phyloP scores from a whole-genome alignment of 2,113 vertebrate species.

The Petromus typicus region DNA sequence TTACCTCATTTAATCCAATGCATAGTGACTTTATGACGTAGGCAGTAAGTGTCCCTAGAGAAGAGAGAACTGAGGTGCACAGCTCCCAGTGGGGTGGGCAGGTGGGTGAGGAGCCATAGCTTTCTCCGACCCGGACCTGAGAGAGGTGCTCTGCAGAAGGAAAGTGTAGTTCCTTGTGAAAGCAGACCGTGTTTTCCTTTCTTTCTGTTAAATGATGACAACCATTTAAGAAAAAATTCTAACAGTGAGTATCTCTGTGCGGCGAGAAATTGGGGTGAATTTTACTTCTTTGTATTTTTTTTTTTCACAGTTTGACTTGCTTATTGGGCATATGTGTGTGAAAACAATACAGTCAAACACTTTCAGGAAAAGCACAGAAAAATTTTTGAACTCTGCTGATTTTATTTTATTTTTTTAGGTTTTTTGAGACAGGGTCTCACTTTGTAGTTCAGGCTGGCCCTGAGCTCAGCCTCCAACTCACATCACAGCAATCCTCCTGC shows the following conservation, averaged over 20 bases:
- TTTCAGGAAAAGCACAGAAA: neutral
- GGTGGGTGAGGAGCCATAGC: neutral
- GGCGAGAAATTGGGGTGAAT: neutral
- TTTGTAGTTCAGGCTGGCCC: no score
- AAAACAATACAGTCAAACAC: neutral
- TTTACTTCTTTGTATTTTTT: constrained; percentile 24
- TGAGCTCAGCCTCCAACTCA: no score
- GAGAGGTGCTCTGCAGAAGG: neutral
- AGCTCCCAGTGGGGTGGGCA: neutral
- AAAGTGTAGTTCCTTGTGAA: neutral
- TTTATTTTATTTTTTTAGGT: no score
- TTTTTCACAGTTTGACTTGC: neutral
- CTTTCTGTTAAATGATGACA: neutral
- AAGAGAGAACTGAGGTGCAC: neutral
- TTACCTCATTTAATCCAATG: constrained; percentile 6
- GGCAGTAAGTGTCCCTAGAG: neutral
- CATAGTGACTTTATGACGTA: neutral
- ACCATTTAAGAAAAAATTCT: neutral
- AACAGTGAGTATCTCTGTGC: neutral
- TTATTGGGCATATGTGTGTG: neutral
- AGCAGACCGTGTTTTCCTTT: neutral
- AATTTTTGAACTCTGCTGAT: neutral
- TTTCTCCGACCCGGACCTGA: neutral
- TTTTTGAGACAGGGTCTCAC: no score
- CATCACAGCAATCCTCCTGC: no score